These are phyloP conservation scores for Acarapis woodi DNA, from an alignment of 1,140 invertebrate genomes.

Conservation along the genomic window DNA sequence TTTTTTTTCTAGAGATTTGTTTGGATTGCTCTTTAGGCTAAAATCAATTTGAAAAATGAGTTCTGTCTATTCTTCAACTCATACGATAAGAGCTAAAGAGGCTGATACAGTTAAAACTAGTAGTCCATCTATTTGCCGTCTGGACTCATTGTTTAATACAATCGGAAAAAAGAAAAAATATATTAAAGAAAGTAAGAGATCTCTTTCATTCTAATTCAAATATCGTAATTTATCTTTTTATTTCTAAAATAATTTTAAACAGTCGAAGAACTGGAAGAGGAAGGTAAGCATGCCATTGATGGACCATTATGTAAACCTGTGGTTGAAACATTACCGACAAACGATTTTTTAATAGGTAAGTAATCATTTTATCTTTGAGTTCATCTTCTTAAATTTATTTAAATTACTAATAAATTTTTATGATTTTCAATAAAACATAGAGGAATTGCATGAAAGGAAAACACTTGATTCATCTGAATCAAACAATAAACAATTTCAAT, in stretches of 20 bases:
- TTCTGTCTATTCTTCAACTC: too few species aligned
- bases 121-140: too few species aligned
- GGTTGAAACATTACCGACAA: slow-evolving; percentile 55
- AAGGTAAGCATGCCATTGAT: slow-evolving; percentile 87
- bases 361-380: slow-evolving; percentile 9
- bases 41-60: too few species aligned
- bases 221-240: slow-evolving; percentile 1
- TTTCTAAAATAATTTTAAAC: slow-evolving; percentile 11
- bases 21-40: too few species aligned
- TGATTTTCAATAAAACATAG: slow-evolving; percentile 19
- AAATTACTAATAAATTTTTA: slow-evolving; percentile 1
- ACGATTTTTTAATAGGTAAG: slow-evolving; percentile 63
- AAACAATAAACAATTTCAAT: slow-evolving; percentile 54
- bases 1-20: too few species aligned
- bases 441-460: slow-evolving; percentile 83
- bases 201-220: slow-evolving; percentile 6
- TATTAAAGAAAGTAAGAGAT: background rate
- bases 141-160: too few species aligned
- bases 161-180: slow-evolving; percentile 10
- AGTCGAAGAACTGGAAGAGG: slow-evolving; percentile 44
- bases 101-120: too few species aligned
- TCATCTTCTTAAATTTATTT: slow-evolving; percentile 1
- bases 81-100: too few species aligned
- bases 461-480: slow-evolving; percentile 68
- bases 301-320: slow-evolving; percentile 54